Evolutionary conservation across 2,888 invertebrate genomes (phyloP).

Genomic region (Trissolcus brochymenae): DNA sequence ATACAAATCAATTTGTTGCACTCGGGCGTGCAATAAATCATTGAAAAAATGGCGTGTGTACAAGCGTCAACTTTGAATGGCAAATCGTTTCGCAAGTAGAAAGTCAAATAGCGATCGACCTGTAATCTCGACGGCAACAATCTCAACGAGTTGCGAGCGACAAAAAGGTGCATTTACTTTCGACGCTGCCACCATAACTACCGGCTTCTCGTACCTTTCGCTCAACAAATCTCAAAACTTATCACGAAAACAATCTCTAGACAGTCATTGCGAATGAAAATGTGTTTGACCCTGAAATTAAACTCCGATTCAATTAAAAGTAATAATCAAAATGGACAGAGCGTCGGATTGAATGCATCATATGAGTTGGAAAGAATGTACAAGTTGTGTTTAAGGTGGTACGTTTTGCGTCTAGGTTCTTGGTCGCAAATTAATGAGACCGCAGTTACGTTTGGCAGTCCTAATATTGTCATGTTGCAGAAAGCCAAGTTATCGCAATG

Average conservation of each 20-base stretch:
- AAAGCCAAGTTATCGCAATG: conserved; percentile 26
- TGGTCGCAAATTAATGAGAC: conserved; percentile 23
- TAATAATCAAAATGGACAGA: too few species aligned
- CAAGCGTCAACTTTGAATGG: conserved; percentile 48
- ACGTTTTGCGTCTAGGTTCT: conserved; percentile 34
- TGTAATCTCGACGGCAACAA: conserved; percentile 44
- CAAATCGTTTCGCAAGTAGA: conserved; percentile 56
- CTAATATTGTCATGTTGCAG: conserved; percentile 56
- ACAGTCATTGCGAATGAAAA: too few species aligned
- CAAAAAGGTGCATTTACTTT: conserved; percentile 53
- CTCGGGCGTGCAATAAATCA: conserved; percentile 44
- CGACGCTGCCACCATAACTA: conserved; percentile 35
- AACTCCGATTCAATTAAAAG: background rate
- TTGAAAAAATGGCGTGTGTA: conserved; percentile 33
- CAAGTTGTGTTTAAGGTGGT: too few species aligned
- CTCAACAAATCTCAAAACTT: conserved; percentile 6
- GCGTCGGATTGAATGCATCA: too few species aligned
- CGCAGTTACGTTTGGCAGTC: conserved; percentile 19
- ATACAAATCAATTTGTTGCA: conserved; percentile 47
- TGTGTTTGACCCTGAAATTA: background rate
- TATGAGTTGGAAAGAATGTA: too few species aligned
- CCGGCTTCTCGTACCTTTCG: conserved; percentile 19
- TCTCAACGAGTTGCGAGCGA: conserved; percentile 42
- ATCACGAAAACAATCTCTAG: too few species aligned
- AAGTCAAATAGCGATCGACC: conserved; percentile 53